Conservation (phyloP, 2,797 vertebrate genomes). For the Clarias fuscus region DNA sequence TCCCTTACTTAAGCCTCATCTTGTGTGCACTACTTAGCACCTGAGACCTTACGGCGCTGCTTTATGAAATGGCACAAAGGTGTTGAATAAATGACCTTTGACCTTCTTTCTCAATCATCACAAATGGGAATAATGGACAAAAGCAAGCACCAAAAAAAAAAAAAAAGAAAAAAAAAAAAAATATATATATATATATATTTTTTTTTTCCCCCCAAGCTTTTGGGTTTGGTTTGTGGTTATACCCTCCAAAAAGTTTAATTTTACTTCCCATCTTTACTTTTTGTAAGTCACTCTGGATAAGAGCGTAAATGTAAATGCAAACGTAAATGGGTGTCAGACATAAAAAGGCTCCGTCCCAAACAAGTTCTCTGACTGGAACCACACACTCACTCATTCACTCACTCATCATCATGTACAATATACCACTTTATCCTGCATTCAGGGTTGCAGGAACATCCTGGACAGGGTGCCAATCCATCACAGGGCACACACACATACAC, state of each 20-base stretch:
- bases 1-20: slow-evolving; percentile 4
- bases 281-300: too few species aligned
- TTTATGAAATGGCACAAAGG: not conserved
- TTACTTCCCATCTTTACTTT: too few species aligned
- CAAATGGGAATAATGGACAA: not conserved
- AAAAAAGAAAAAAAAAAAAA: too few species aligned
- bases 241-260: not conserved
- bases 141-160: not conserved
- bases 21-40: not conserved
- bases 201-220: not conserved
- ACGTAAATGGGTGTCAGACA: too few species aligned
- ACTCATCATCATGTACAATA: too few species aligned
- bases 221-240: not conserved
- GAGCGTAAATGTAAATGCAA: too few species aligned
- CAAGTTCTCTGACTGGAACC: not conserved
- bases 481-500: too few species aligned
- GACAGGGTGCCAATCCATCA: too few species aligned
- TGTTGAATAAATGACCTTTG: not conserved
- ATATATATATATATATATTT: too few species aligned
- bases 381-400: too few species aligned
- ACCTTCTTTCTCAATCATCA: not conserved
- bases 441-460: too few species aligned
- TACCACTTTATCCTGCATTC: too few species aligned
- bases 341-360: not conserved
- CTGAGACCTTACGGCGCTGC: not conserved